Evolutionary conservation across 37 sponge, comb jelly and placozoan species (phyloP).

Genomic region (Petrosia ficiformis): DNA sequence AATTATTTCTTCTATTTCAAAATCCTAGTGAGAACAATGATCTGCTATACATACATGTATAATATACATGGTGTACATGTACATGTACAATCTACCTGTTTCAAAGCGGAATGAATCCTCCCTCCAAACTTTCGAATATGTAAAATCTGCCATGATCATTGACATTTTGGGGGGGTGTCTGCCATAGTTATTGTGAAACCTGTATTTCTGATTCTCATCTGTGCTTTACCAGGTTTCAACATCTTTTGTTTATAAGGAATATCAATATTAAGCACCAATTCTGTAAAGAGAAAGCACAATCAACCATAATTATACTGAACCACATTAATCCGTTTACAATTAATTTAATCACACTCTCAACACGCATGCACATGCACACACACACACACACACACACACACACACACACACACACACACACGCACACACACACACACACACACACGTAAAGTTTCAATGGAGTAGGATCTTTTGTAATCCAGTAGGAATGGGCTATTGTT

Average conservation of each 20-base stretch:
- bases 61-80: too few relatives aligned
- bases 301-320: not conserved
- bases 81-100: too few relatives aligned
- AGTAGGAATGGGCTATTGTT: too few relatives aligned
- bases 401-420: slow-evolving; percentile 1
- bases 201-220: slow-evolving; percentile 49
- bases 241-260: slow-evolving; percentile 46
- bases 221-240: slow-evolving; percentile 34
- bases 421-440: not conserved
- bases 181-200: slow-evolving; percentile 64
- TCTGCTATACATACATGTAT: too few relatives aligned
- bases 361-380: not conserved
- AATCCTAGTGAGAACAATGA: too few relatives aligned
- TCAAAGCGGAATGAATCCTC: slow-evolving; percentile 29
- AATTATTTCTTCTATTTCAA: too few relatives aligned
- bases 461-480: too few relatives aligned
- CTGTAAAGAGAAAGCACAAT: slow-evolving; percentile 9
- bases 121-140: slow-evolving; percentile 70
- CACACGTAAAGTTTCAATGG: too few relatives aligned
- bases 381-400: slow-evolving; percentile 42
- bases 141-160: slow-evolving; percentile 59
- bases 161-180: slow-evolving; percentile 58
- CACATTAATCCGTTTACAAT: not conserved
- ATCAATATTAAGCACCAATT: slow-evolving; percentile 39
- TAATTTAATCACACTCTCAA: not conserved